A percentile compares a stretch with the other conserved stretches of the same genome.
phyloP scores from a whole-genome alignment of 1,140 invertebrate species.

The Drosophila ercepeae region DNA sequence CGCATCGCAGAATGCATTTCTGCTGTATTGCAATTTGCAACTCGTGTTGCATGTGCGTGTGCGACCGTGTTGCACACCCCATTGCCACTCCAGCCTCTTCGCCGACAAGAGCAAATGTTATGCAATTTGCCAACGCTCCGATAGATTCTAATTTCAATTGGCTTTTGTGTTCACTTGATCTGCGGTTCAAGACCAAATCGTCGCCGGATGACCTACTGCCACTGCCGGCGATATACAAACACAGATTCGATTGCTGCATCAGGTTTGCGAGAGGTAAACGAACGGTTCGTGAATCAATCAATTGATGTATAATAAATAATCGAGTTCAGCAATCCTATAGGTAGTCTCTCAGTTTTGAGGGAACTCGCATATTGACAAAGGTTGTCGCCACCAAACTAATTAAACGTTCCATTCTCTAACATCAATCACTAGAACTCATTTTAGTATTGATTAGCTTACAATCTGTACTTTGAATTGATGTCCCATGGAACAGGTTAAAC shows the following conservation, averaged over 20 bases:
- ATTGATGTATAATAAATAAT: conserved; percentile 33
- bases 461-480: not conserved
- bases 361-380: conserved; percentile 12
- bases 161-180: conserved; percentile 61
- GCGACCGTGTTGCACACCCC: too few species aligned
- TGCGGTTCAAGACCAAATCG: conserved; percentile 62
- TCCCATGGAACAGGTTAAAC: not conserved
- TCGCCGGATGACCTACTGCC: conserved; percentile 44
- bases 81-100: conserved; percentile 18
- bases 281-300: conserved; percentile 55
- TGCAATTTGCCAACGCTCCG: conserved; percentile 51
- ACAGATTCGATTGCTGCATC: conserved; percentile 31
- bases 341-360: conserved; percentile 5
- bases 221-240: conserved; percentile 8
- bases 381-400: conserved; percentile 26
- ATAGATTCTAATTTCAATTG: conserved; percentile 46
- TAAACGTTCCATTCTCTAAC: not conserved
- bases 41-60: not conserved
- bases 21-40: not conserved
- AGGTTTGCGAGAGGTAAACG: conserved; percentile 61
- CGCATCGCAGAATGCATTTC: conserved; percentile 8
- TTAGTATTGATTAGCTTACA: not conserved
- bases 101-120: conserved; percentile 25
- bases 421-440: conserved; percentile 2
- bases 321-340: conserved; percentile 1